Percentiles rank a stretch among this genome's conserved stretches.
phyloP scores from a whole-genome alignment of 2,113 vertebrate species.

The Dicerorhinus sumatrensis region DNA sequence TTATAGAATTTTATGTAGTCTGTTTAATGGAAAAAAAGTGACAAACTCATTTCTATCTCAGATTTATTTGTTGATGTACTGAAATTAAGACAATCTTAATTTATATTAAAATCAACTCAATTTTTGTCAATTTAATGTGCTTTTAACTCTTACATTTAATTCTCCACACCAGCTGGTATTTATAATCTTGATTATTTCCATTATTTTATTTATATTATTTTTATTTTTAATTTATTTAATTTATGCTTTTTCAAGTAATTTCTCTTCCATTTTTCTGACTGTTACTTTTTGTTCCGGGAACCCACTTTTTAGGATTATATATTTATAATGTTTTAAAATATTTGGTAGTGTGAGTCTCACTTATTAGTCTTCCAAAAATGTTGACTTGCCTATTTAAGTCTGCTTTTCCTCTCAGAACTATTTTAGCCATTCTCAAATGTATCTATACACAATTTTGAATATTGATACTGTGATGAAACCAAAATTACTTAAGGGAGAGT shows the following conservation, averaged over 20 bases:
- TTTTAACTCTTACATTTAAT: not conserved
- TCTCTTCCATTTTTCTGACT: not conserved
- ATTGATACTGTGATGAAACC: not conserved
- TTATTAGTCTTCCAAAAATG: slow-evolving; percentile 11
- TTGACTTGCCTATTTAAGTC: not conserved
- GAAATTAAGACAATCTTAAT: not conserved
- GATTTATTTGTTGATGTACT: not conserved
- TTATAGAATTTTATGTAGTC: not conserved
- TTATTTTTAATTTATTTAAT: slow-evolving; percentile 15
- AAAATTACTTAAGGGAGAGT: not conserved
- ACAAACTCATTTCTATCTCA: not conserved
- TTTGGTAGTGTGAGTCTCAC: not conserved
- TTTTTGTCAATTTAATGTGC: not conserved
- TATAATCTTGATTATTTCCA: not conserved
- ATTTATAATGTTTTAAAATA: slow-evolving; percentile 22
- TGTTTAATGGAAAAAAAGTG: not conserved
- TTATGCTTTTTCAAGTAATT: not conserved
- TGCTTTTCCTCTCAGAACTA: not conserved
- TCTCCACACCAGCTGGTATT: not conserved
- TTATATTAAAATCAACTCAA: not conserved
- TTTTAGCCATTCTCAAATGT: not conserved
- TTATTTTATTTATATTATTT: slow-evolving; percentile 16
- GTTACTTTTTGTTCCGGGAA: not conserved
- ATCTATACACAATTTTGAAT: not conserved
- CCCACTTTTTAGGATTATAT: not conserved